Evolutionary conservation across 2,888 invertebrate genomes (phyloP).

Genomic region (Eumacrocentrus americanus): DNA sequence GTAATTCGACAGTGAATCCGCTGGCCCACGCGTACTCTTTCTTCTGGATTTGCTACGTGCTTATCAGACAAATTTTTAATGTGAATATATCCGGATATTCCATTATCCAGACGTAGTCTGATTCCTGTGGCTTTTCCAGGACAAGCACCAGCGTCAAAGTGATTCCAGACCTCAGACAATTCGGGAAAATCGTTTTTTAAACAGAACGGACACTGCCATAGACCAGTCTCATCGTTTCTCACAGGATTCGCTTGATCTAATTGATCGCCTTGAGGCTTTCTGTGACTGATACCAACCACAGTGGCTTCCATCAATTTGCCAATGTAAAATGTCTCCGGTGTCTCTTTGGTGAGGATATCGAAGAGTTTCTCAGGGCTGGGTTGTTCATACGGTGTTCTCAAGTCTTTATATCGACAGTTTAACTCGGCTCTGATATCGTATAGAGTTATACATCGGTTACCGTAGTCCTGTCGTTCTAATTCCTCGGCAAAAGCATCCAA

Average conservation of each 20-base stretch:
- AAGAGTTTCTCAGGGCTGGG: constrained; percentile 88
- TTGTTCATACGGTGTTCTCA: constrained; percentile 78
- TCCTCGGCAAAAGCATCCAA: constrained; percentile 98
- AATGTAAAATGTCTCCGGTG: constrained; percentile 90
- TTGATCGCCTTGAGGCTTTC: constrained; percentile 91
- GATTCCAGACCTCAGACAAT: constrained; percentile 97
- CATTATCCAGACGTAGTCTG: constrained; percentile 88
- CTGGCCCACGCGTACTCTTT: constrained; percentile 84
- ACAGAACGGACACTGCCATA: constrained; percentile 99
- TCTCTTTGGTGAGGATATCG: constrained; percentile 95
- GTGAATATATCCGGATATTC: constrained; percentile 89
- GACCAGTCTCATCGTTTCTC: constrained; percentile 89
- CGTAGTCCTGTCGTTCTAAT: constrained; percentile 85
- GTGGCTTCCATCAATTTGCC: constrained; percentile 84
- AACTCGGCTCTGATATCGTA: constrained; percentile 97
- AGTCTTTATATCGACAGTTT: constrained; percentile 91
- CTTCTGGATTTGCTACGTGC: constrained; percentile 90
- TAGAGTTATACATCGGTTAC: constrained; percentile 90
- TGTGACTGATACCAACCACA: constrained; percentile 82
- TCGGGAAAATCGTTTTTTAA: constrained; percentile 95
- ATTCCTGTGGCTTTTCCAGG: constrained; percentile 96
- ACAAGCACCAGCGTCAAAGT: constrained; percentile 95
- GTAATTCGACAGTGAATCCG: constrained; percentile 86
- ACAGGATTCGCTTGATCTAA: constrained; percentile 95
- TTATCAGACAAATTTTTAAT: constrained; percentile 93